Conservation (phyloP, 2,888 invertebrate species). For the Drosophila lutescens region DNA sequence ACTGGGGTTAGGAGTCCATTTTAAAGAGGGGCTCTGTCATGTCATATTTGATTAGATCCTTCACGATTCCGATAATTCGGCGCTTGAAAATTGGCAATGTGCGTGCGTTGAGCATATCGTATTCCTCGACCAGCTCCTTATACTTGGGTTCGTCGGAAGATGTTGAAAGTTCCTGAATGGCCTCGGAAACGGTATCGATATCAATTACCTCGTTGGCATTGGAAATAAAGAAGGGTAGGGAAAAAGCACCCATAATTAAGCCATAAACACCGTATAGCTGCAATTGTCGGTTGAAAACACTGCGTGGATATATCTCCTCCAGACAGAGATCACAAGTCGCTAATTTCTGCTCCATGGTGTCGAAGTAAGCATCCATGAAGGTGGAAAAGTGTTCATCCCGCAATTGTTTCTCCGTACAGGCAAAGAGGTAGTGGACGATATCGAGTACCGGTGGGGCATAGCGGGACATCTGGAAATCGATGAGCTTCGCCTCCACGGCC, state of each 20-base stretch:
- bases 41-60: slow-evolving; percentile 68
- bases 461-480: slow-evolving; percentile 82
- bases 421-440: slow-evolving; percentile 77
- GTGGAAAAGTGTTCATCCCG: slow-evolving; percentile 75
- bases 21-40: slow-evolving; percentile 49
- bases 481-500: slow-evolving; percentile 72
- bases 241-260: slow-evolving; percentile 77
- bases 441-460: slow-evolving; percentile 80
- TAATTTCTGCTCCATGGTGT: slow-evolving; percentile 58
- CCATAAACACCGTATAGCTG: slow-evolving; percentile 74
- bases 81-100: slow-evolving; percentile 76
- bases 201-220: slow-evolving; percentile 72
- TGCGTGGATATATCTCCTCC: slow-evolving; percentile 66
- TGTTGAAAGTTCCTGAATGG: slow-evolving; percentile 65
- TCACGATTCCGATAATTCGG: slow-evolving; percentile 71
- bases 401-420: slow-evolving; percentile 77
- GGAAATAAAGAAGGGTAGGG: slow-evolving; percentile 78
- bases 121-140: slow-evolving; percentile 65
- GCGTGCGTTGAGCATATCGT: slow-evolving; percentile 70
- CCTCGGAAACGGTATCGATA: slow-evolving; percentile 75
- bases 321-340: slow-evolving; percentile 55
- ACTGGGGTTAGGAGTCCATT: neutral
- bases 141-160: slow-evolving; percentile 41
- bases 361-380: slow-evolving; percentile 73
- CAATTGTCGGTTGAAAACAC: slow-evolving; percentile 70